Percentiles rank a stretch among this genome's conserved stretches.
Conservation (phyloP, 2,113 vertebrate genomes). For the Neolamprologus brichardi region DNA sequence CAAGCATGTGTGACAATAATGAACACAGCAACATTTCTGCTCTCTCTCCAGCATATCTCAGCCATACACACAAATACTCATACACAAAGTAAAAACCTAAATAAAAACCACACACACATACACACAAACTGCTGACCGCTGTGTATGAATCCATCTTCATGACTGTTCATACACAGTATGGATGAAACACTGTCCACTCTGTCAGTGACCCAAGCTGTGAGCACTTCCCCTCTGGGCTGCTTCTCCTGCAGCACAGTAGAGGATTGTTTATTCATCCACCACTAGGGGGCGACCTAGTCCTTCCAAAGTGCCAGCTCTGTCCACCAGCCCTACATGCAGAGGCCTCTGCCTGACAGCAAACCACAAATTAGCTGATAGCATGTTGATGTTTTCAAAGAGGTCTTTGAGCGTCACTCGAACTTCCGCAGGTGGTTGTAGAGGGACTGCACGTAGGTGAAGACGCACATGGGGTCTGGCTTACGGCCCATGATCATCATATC, state of each 20-base stretch:
- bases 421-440: slow-evolving; percentile 92
- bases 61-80: neutral
- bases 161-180: neutral
- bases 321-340: neutral
- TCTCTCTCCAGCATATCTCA: neutral
- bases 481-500: slow-evolving; percentile 98
- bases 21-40: neutral
- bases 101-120: neutral
- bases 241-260: neutral
- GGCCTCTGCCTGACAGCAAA: neutral
- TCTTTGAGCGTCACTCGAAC: slow-evolving; percentile 78
- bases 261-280: slow-evolving; percentile 2
- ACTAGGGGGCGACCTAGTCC: slow-evolving; percentile 30
- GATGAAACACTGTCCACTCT: neutral
- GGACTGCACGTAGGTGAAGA: slow-evolving; percentile 98
- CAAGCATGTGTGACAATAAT: neutral
- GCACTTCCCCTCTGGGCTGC: neutral
- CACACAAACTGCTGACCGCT: neutral
- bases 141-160: neutral
- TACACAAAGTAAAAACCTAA: neutral
- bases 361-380: neutral
- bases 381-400: neutral
- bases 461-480: slow-evolving; percentile 97
- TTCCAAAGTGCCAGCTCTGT: neutral
- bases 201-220: neutral